Evolutionary conservation across 2,888 invertebrate species (phyloP), one percentile per base, ranked within the genome.

Genomic region (Zootermopsis nevadensis): DNA sequence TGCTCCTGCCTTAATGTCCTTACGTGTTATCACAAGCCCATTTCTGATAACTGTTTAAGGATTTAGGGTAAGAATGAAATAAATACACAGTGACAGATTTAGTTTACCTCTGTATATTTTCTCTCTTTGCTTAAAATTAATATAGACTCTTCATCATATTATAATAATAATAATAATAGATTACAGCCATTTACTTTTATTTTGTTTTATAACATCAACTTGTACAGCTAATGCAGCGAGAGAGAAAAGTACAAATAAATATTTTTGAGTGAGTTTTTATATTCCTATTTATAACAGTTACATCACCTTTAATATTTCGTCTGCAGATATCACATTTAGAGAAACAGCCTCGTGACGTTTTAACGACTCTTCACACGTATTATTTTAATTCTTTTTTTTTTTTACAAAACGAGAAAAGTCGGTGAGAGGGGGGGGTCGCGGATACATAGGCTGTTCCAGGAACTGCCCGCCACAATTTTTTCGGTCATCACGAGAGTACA

Each of bases 311-410:
- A 35, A 76, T 80, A 77, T 82, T 82, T 83, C 77, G 31, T 81
- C 76, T 81, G 80, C 84, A 82, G 88, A 90, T 90, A 90, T 90
- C 90, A 90, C 90, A 90, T 90, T 89, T 88, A 90, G 88, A 89
- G 89, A 88, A 89, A 89, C 89, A 90, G 89, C 89, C 89, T 89
- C 88, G 88, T 88, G 86, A 88, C 87, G 27, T 88, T 86, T 79
- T 67, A 60, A 60, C 79, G 31, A 66, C 55, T 66, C 31, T 80
- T 80, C 80, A 55, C 55, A 77, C 31, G 53, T 30, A 33, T 27
- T 15, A n/a, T 30, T 77, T 38, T 19, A 27, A 42, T 53, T 55
- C 7, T 4, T 27, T 60, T 60, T 3, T 27, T 60, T 74, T n/a
- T 38, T 38, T 38, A 33, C 22, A 74, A 74, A 74, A 74, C n/a